Base-by-base conservation (phyloP, 92 coral and sea anemone species). In the Heteractis magnifica region DNA sequence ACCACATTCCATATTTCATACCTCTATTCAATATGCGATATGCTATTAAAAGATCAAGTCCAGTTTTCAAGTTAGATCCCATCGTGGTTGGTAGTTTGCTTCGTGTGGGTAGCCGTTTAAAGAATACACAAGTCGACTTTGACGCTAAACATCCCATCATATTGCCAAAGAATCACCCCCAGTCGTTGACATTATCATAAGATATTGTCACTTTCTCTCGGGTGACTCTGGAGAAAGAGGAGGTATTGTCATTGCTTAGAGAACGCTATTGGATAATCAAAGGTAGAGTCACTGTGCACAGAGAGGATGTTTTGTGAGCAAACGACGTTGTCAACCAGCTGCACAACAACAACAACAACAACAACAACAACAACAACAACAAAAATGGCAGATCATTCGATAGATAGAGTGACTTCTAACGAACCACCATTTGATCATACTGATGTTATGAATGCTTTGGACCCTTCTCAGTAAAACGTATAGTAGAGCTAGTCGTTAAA, bases 361-460 rank as follows among this genome's bases (percentile, higher is more conserved):
- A n/a, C n/a, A n/a, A n/a, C n/a, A n/a, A n/a, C n/a, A n/a, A n/a
- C n/a, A n/a, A n/a, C n/a, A n/a, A n/a, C n/a, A n/a, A n/a, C n/a
- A n/a, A 79, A 51, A 21, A 81, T 81, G 84, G 84, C 84, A 4
- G 52, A 81, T 65, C 51, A 65, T 50, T 81, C 84, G 26, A 15
- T 20, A 0, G 84, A 81, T 68, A 73, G 78, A 16, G 52, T 81
- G 56, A 81, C 73, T 59, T 55, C 84, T 41, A 52, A 81, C 52
- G 41, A 65, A 50, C 84, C 84, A 81, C 84, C 84, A 19, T 81
- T 81, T 65, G 70, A 56, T 6, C 70, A 26, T 20, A 72, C 49
- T 65, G 84, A 59, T 41, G 75, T 81, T 15, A n/a, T n/a, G 84
- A 81, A 65, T 81, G 70, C 56, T 81, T 81, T 81, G 84, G 84